Base-by-base conservation (phyloP, 1,140 invertebrate species). In the Sitophilus oryzae region DNA sequence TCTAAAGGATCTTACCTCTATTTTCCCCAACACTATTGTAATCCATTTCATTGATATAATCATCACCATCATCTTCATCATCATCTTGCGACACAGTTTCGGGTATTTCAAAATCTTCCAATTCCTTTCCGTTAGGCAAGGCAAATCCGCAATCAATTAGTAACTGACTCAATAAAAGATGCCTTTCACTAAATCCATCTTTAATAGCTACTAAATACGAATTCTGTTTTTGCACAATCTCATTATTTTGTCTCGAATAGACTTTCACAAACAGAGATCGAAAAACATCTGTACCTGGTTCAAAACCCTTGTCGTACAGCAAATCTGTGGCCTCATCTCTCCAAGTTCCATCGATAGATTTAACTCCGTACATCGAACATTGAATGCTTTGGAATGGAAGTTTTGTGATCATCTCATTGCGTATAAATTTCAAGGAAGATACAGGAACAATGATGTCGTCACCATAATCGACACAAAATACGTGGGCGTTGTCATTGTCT, bases 121-220 rank as follows among this genome's bases (percentile, higher is more conserved):
- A 56, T 35, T 41, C 38, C 3, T 57, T 50, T 10, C 34, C 42
- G 52, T 30, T 46, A 9, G 51, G 23, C 9, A 47, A 30, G 19
- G 60, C 66, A 48, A 54, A 62, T n/a, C 66, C 66, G 36, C 62
- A 67, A 48, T 67, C 64, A 10, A 67, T 43, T 20, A 67, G 41
- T 16, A 66, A 56, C 19, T 60, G 34, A 40, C 66, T 67, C 9
- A 67, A 46, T 18, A 64, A 36, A 10, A 48, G 25, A 5, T 52
- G 56, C n/a, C 54, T 57, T 8, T 63, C 56, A 2, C 34, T 34
- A 20, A 57, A 57, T 15, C 60, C 59, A 43, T 67, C 64, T 43
- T 66, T 60, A 2, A 67, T 14, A 14, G 60, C 25, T 2, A 66
- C 56, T 15, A 57, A 61, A 55, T 66, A 67, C 6, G 47, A 59